phyloP scores from a whole-genome alignment of 2,113 vertebrate genomes.

The Psammodynastes pulverulentus region DNA sequence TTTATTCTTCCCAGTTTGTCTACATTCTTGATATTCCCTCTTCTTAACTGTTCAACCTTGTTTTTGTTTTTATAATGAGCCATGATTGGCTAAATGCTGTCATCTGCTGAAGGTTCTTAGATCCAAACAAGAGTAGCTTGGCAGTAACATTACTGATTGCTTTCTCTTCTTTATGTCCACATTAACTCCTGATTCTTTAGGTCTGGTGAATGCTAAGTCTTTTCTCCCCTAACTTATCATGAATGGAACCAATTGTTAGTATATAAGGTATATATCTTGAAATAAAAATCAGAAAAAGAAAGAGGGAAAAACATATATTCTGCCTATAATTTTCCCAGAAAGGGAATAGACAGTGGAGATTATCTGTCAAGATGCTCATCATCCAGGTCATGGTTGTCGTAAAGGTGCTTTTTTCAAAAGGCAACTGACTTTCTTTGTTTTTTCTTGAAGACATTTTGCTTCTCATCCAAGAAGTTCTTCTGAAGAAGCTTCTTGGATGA shows the following conservation, averaged over 20 bases:
- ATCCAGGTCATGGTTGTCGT: background rate
- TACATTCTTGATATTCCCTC: background rate
- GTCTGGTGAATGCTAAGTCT: background rate
- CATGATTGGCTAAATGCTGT: background rate
- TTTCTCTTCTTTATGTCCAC: background rate
- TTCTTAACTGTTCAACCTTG: background rate
- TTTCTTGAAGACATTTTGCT: no score
- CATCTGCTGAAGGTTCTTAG: background rate
- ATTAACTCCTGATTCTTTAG: background rate
- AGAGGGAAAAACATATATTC: background rate
- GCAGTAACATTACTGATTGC: slow-evolving; percentile 1
- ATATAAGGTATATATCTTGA: background rate
- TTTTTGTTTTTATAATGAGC: background rate
- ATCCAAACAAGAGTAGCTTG: background rate
- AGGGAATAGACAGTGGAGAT: background rate
- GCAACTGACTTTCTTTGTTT: no score
- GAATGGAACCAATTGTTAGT: background rate
- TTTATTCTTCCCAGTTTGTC: background rate
- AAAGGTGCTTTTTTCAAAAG: no score
- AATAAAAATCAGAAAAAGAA: background rate
- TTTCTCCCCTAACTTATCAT: background rate
- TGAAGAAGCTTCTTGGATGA: no score
- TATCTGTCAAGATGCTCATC: background rate
- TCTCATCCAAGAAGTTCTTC: no score
- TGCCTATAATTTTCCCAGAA: background rate